These are phyloP conservation scores for Phymanthus crucifer DNA, from an alignment of 92 coral and sea anemone species.

Conservation along the genomic window DNA sequence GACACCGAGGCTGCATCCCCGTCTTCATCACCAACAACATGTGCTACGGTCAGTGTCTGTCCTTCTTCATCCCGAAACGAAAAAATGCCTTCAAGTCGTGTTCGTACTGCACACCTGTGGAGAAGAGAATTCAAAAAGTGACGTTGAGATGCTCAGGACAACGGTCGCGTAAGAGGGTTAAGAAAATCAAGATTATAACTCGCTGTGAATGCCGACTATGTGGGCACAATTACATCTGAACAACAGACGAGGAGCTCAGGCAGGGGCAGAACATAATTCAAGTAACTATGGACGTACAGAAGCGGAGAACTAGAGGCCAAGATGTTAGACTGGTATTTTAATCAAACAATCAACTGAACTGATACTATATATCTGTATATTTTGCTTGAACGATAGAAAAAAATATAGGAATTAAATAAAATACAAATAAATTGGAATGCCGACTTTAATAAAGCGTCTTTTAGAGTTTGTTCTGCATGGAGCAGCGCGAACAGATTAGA, in stretches of 20 bases:
- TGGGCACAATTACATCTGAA: constrained; percentile 23
- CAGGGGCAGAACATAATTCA: neutral
- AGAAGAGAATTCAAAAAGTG: constrained; percentile 13
- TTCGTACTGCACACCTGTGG: constrained; percentile 32
- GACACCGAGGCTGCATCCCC: constrained; percentile 35
- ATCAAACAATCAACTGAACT: neutral
- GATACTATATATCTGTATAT: neutral
- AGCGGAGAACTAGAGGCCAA: no score
- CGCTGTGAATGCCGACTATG: constrained; percentile 31
- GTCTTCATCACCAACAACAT: constrained; percentile 25
- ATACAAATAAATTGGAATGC: no score
- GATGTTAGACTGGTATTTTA: no score
- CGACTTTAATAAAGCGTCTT: no score
- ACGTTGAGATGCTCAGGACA: constrained; percentile 26
- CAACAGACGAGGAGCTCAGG: neutral
- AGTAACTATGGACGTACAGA: no score
- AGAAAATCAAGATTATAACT: constrained; percentile 19
- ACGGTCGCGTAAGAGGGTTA: constrained; percentile 10
- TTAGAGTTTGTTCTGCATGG: no score
- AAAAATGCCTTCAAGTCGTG: constrained; percentile 34
- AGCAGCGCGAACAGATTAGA: neutral
- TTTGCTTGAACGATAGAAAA: neutral
- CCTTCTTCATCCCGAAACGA: constrained; percentile 37
- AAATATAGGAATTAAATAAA: neutral
- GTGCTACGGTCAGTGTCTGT: constrained; percentile 48